Base-by-base conservation (phyloP, 2,888 invertebrate genomes). In the Latheticus oryzae region DNA sequence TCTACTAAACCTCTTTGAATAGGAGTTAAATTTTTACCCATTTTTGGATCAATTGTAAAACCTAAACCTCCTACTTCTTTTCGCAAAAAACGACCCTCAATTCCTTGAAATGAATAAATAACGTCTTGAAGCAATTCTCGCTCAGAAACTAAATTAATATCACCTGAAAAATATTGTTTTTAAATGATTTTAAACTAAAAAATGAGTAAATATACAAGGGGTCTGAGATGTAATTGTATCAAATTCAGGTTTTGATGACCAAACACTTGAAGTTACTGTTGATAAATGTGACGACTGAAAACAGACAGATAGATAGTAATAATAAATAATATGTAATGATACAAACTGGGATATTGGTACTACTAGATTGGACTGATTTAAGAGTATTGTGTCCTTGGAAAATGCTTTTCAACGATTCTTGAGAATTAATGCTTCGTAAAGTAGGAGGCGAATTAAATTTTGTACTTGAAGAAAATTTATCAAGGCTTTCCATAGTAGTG, bases 31-130 rank as follows among this genome's bases (percentile, higher is more conserved):
- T 80, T 80, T 43, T 84, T 76, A 37, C 80, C 80, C 1, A 79
- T 76, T 67, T 82, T 83, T 1, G 83, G 78, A 69, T 87, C 86
- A 26, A 88, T 76, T 65, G 83, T 83, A 66, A 87, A 87, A 9
- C 85, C 86, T 16, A 76, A 60, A 32, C 85, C 85, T 59, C 83
- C 82, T 0, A 84, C 79, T 74, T 90, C 87, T 68, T 87, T 84
- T 61, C 85, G 86, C 12, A 92, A 79, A 69, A 87, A 83, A 68
- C 87, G 88, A 11, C 93, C 89, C 69, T 91, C 89, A 56, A 97
- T 91, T 2, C 97, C 97, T 74, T 95, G 93, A 62, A 96, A 90
- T 1, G 90, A 87, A 71, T 91, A 90, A 38, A 97, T 85, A 5
- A 94, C 84, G 70, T 93, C 94, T 69, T 89, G 87, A 0, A 91